Evolutionary conservation across 2,888 invertebrate genomes (phyloP), one percentile per base, ranked within the genome.

Genomic region (Tineola bisselliella): DNA sequence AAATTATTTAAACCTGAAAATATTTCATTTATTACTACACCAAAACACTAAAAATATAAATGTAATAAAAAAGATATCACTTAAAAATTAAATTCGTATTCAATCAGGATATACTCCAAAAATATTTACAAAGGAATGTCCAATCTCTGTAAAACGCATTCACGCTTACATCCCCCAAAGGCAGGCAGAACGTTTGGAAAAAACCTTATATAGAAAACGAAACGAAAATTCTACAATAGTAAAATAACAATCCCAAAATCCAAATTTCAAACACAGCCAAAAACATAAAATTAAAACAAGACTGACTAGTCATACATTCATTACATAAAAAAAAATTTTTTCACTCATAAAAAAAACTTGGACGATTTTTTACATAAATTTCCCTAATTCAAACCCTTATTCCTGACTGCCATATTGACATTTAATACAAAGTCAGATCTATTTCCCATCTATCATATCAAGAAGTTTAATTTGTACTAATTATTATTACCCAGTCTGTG

Each of bases 41-140:
- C 48, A 48, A n/a, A n/a, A n/a, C n/a, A n/a, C n/a, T n/a, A n/a
- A n/a, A n/a, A n/a, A 48, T 48, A 48, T 15, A 48, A 13, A 48
- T 48, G 62, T 64, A 64, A 63, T 62, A 62, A 65, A 25, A 48
- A 48, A 25, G 11, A 25, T 54, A 54, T 54, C 67, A 66, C 65
- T 44, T 60, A 57, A 66, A 25, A 65, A 64, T 64, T 66, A 67
- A 67, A 67, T 67, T 67, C 67, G 67, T 64, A 48, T 6, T 54
- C 12, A 54, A 12, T 54, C n/a, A 54, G 54, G 54, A 54, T 18
- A 6, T 25, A 25, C 25, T 54, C 18, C 52, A 13, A 52, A 8
- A 52, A 54, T 54, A 18, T 54, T 25, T 48, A 17, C 10, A 1
- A 54, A 54, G 54, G 54, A 54, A 54, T 54, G 54, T 54, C 6